phyloP scores from a whole-genome alignment of 2,797 vertebrate species.

The Neosalanx taihuensis region DNA sequence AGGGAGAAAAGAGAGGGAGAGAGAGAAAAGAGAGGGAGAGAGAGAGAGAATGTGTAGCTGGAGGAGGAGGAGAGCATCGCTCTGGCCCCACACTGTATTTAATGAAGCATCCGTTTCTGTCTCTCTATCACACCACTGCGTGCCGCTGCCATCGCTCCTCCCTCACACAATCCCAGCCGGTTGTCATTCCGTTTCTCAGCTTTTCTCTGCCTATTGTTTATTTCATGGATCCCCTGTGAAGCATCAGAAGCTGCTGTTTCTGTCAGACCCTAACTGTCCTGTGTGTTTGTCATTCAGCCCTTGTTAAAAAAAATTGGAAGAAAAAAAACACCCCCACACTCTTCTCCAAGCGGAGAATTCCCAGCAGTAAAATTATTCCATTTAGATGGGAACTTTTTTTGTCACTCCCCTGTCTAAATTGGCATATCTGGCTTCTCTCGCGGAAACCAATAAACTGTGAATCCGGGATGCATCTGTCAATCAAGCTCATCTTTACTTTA shows the following conservation, averaged over 20 bases:
- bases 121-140: slow-evolving; percentile 57
- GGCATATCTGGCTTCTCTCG: slow-evolving; percentile 89
- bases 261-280: slow-evolving; percentile 91
- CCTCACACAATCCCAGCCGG: slow-evolving; percentile 67
- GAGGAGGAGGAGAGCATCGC: slow-evolving; percentile 47
- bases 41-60: slow-evolving; percentile 11
- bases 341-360: slow-evolving; percentile 81
- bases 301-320: slow-evolving; percentile 84
- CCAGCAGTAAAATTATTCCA: slow-evolving; percentile 91
- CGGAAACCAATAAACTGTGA: slow-evolving; percentile 94
- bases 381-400: slow-evolving; percentile 96
- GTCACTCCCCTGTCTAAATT: slow-evolving; percentile 94
- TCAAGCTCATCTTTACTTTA: slow-evolving; percentile 84
- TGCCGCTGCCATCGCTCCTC: slow-evolving; percentile 49
- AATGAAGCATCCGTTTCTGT: slow-evolving; percentile 70
- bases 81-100: slow-evolving; percentile 61
- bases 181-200: slow-evolving; percentile 85
- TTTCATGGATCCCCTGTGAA: slow-evolving; percentile 95
- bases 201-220: slow-evolving; percentile 90
- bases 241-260: slow-evolving; percentile 93
- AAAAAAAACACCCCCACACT: slow-evolving; percentile 23
- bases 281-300: slow-evolving; percentile 96
- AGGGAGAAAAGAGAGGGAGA: background rate
- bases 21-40: slow-evolving; percentile 15
- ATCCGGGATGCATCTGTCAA: slow-evolving; percentile 89